Evolutionary conservation across 2,113 vertebrate genomes (phyloP), one percentile per base, ranked within the genome.

Genomic region (Brachypteracias leptosomus): DNA sequence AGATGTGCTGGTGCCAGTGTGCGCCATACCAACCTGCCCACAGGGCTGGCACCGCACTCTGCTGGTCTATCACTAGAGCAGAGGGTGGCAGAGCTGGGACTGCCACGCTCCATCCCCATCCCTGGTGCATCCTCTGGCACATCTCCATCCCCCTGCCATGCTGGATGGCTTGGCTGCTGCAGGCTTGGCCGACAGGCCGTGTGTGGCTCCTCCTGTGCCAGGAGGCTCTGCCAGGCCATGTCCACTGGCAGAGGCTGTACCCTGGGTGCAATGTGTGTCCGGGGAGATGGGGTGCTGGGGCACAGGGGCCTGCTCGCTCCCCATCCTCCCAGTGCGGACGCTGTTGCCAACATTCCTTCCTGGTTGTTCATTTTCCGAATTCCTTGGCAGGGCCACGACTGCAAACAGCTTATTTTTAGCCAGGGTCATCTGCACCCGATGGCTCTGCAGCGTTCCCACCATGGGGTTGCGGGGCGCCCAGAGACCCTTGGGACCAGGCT

Each of bases 351-450:
- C 97, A 96, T 97, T 95, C 96, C 94, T 95, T 95, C 95, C 94
- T 95, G 92, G 81, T 95, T 94, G 96, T 98, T 98, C 97, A 96
- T 98, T 96, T 97, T 96, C 97, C 97, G 97, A 97, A 98, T 98
- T 98, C 98, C 97, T 99, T 98, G 98, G 98, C 98, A 98, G 96
- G 97, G 96, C 97, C 18, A 94, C 89, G 97, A 98, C 96, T 96
- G 97, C 98, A 98, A 98, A 98, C 98, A 98, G 97, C 95, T 98
- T 99, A 99, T 98, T 98, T 99, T 98, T 98, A 99, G 98, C 97
- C 46, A 62, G 98, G 98, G 98, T 98, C 98, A 98, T 98, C 98
- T 98, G 98, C 97, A 98, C 97, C 98, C 98, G 94, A 96, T 97
- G 97, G 97, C 97, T 98, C 95, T 96, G 97, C 97, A 8, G 95